A percentile compares a stretch with the other conserved stretches of the same genome.
phyloP scores from a whole-genome alignment of 2,797 vertebrate genomes.

The Sebastes taczanowskii region DNA sequence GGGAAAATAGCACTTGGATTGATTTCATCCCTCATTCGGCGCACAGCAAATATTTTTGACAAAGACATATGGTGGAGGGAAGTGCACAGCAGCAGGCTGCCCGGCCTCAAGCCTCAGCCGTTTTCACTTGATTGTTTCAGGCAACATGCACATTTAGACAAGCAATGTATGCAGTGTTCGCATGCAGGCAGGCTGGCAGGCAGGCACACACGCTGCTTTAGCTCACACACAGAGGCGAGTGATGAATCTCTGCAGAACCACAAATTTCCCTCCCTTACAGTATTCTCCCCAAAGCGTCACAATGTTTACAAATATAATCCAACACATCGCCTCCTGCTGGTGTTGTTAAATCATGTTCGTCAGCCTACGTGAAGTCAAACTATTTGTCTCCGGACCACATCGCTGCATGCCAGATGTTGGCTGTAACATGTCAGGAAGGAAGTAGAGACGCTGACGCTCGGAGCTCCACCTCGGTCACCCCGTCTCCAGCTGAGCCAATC shows the following conservation, averaged over 20 bases:
- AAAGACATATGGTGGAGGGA: slow-evolving; percentile 77
- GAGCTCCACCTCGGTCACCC: slow-evolving; percentile 32
- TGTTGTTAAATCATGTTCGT: slow-evolving; percentile 27
- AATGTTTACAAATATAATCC: slow-evolving; percentile 30
- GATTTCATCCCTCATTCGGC: slow-evolving; percentile 71
- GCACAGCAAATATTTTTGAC: slow-evolving; percentile 74
- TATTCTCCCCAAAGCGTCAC: not conserved
- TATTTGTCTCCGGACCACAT: slow-evolving; percentile 1
- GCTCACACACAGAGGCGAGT: slow-evolving; percentile 32
- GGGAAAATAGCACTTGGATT: slow-evolving; percentile 70
- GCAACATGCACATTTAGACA: slow-evolving; percentile 58
- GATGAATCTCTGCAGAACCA: slow-evolving; percentile 34
- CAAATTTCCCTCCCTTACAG: slow-evolving; percentile 14
- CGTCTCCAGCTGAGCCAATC: slow-evolving; percentile 49
- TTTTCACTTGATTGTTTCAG: slow-evolving; percentile 72
- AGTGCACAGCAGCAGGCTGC: slow-evolving; percentile 71
- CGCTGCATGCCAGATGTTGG: slow-evolving; percentile 31
- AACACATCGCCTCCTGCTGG: not conserved
- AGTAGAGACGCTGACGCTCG: not conserved
- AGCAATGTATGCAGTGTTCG: slow-evolving; percentile 52
- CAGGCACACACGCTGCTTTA: slow-evolving; percentile 12
- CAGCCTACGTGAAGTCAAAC: not conserved
- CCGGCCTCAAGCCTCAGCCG: slow-evolving; percentile 54
- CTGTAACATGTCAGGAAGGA: slow-evolving; percentile 35
- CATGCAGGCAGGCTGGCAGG: slow-evolving; percentile 25